These are phyloP conservation scores for Leucosticte australis DNA, from an alignment of 2,113 vertebrate genomes.

Conservation along the genomic window DNA sequence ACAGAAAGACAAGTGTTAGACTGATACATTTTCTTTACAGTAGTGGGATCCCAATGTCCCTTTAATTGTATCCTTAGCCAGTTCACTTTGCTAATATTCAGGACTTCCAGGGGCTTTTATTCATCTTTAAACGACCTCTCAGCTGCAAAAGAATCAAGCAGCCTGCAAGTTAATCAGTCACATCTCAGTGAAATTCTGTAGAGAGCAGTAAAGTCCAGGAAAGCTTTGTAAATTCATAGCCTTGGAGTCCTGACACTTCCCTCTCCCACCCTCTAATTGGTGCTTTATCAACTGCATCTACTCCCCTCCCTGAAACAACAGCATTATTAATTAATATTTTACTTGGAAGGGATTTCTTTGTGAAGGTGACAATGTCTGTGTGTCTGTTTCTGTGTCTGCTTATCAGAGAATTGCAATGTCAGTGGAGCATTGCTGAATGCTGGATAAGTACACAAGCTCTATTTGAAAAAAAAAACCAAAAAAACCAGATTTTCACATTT, in stretches of 20 bases:
- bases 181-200: neutral
- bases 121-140: neutral
- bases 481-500: neutral
- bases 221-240: neutral
- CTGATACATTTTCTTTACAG: neutral
- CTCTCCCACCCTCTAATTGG: neutral
- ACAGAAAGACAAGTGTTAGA: neutral
- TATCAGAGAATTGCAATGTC: neutral
- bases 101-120: neutral
- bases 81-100: neutral
- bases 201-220: neutral
- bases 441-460: neutral
- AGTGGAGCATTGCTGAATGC: neutral
- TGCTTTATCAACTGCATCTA: neutral
- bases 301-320: neutral
- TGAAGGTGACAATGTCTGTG: neutral
- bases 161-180: neutral
- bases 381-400: neutral
- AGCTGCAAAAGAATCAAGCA: neutral
- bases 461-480: neutral
- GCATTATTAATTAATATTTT: neutral
- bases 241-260: neutral
- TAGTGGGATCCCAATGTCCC: neutral
- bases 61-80: neutral
- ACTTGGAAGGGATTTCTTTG: neutral